Conservation (phyloP, 1,140 invertebrate species). For the Campoletis sonorensis region DNA sequence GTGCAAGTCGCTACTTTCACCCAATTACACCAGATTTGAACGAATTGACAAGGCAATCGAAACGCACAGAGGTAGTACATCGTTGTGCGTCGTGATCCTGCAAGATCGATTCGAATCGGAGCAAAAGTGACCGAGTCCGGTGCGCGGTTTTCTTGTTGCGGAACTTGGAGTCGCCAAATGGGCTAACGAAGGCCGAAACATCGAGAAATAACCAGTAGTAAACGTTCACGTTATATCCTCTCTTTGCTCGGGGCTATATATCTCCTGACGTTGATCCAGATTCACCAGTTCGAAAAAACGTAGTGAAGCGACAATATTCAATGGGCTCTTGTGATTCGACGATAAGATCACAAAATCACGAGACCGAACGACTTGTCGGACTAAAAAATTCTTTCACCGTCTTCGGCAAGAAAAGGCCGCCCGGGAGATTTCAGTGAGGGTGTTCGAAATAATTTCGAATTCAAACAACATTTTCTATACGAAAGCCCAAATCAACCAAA, state of each 20-base stretch:
- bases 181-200: background rate
- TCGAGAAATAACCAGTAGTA: background rate
- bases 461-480: background rate
- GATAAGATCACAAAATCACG: slow-evolving; percentile 30
- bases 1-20: slow-evolving; percentile 36
- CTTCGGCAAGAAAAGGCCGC: background rate
- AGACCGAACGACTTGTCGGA: background rate
- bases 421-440: background rate
- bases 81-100: slow-evolving; percentile 2
- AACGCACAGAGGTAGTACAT: background rate
- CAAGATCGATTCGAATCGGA: slow-evolving; percentile 11
- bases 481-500: background rate
- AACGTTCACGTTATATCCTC: background rate
- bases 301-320: slow-evolving; percentile 28
- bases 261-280: slow-evolving; percentile 49
- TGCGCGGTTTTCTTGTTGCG: background rate
- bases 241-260: background rate
- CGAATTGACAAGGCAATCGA: slow-evolving; percentile 41
- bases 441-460: background rate
- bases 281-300: slow-evolving; percentile 48
- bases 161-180: background rate
- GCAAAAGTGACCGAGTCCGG: background rate
- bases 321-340: background rate
- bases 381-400: background rate
- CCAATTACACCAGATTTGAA: slow-evolving; percentile 39